A percentile compares a stretch with the other conserved stretches of the same genome.
Evolutionary conservation across 2,888 invertebrate genomes (phyloP).

Genomic region (Drosophila monieri): DNA sequence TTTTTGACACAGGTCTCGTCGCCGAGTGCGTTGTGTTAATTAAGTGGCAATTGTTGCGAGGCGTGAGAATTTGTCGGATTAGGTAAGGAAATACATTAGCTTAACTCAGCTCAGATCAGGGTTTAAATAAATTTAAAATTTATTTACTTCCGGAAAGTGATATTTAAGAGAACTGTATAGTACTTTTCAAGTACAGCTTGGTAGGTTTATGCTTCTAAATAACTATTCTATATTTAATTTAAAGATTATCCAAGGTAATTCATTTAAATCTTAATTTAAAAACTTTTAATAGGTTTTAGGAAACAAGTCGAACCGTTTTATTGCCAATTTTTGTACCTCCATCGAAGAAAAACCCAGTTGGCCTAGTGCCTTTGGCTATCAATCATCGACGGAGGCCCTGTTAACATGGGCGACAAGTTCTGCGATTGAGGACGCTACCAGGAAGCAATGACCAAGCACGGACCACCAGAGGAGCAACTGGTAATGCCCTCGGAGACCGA

Average conservation of each 20-base stretch:
- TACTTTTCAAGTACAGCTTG: no score
- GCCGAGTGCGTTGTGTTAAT: constrained; percentile 57
- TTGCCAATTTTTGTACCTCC: not conserved
- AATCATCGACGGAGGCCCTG: constrained; percentile 61
- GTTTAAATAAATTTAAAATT: not conserved
- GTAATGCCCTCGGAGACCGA: constrained; percentile 69
- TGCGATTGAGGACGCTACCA: constrained; percentile 65
- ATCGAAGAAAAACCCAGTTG: constrained; percentile 14
- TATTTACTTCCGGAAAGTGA: not conserved
- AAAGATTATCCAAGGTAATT: no score
- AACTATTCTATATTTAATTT: no score
- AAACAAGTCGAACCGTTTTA: not conserved
- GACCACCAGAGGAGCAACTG: constrained; percentile 70
- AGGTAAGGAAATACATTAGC: constrained; percentile 64
- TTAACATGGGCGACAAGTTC: constrained; percentile 47
- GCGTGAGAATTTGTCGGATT: constrained; percentile 78
- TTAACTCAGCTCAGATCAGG: not conserved
- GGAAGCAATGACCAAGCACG: constrained; percentile 75
- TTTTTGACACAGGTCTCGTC: constrained; percentile 31
- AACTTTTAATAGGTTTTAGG: not conserved
- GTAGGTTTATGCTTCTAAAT: no score
- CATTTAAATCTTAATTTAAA: not conserved
- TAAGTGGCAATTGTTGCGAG: constrained; percentile 76
- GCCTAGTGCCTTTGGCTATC: constrained; percentile 67
- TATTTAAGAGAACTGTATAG: not conserved